A percentile compares a stretch with the other conserved stretches of the same genome.
phyloP scores from a whole-genome alignment of 2,888 invertebrate genomes.

The Apodemia mormo region DNA sequence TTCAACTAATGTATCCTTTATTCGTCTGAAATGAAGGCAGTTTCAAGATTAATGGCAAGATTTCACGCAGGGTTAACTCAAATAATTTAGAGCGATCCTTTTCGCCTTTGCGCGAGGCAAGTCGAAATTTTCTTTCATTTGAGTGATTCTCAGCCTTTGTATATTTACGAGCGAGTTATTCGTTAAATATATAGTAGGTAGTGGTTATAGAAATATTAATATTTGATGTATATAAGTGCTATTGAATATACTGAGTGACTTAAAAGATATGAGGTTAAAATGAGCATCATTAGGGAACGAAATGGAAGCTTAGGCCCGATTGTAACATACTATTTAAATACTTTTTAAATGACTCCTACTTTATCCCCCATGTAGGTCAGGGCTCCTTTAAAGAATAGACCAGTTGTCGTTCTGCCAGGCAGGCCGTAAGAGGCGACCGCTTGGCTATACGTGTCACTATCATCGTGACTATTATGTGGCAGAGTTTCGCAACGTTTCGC shows the following conservation, averaged over 20 bases:
- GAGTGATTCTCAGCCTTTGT: conserved; percentile 13
- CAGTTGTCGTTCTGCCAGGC: no score
- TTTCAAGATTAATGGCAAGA: conserved; percentile 60
- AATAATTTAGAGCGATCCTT: conserved; percentile 60
- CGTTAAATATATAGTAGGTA: neutral
- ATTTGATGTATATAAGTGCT: neutral
- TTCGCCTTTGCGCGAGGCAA: conserved; percentile 33
- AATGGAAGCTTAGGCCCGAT: no score
- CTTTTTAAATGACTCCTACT: no score
- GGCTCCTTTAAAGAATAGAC: no score
- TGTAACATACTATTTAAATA: no score
- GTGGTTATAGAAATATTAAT: conserved; percentile 4
- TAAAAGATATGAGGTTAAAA: no score
- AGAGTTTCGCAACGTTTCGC: no score
- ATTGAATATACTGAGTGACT: neutral
- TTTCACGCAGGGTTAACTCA: conserved; percentile 61
- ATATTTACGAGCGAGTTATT: conserved; percentile 9
- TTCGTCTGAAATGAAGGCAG: conserved; percentile 38
- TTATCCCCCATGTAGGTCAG: no score
- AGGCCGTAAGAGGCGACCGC: no score
- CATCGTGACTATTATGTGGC: no score
- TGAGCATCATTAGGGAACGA: no score
- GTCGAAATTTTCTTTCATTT: conserved; percentile 22
- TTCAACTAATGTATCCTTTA: conserved; percentile 40
- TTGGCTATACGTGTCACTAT: no score